Base-by-base conservation (phyloP, 2,797 vertebrate species). In the Poecilia velifera region DNA sequence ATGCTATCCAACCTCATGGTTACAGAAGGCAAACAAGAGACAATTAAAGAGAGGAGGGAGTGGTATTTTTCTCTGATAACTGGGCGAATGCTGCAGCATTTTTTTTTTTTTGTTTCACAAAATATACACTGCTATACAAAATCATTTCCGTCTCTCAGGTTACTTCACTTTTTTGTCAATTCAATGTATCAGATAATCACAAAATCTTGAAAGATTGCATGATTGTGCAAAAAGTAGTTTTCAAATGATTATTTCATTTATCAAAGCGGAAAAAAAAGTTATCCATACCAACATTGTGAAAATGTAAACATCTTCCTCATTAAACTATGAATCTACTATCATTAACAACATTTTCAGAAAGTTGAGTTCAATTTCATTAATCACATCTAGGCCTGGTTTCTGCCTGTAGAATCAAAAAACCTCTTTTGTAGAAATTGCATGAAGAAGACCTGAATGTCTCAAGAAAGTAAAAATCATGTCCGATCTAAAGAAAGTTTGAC, bases 21-120 rank as follows among this genome's bases (percentile, higher is more conserved):
- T 82, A 72, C 72, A 86, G 49, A 86, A 77, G 20, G 41, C 78
- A 85, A 89, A 87, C 78, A 49, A 80, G 76, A 74, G 78, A 77
- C 53, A 87, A 77, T 85, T 73, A 93, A 77, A 88, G 82, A 76
- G 74, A 53, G 80, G 80, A 73, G 64, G 64, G 82, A 76, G 79
- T 31, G 62, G 80, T 86, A 90, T 82, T 87, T 90, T 83, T 77
- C 70, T 87, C 85, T 88, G 85, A 91, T 91, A 88, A 91, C 87
- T 77, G 72, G 78, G 77, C 80, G 57, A 87, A 84, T 82, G 59
- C 71, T 78, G 78, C 57, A 53, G 82, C 76, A 84, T 84, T 80
- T 36, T 80, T 64, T 41, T 64, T 57, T 41, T 75, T 64, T 57
- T 83, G 76, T 83, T 88, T 84, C 62, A 83, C 72, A 49, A 57